Evolutionary conservation across 2,113 vertebrate species (phyloP).

Genomic region (Oncorhynchus tshawytscha): DNA sequence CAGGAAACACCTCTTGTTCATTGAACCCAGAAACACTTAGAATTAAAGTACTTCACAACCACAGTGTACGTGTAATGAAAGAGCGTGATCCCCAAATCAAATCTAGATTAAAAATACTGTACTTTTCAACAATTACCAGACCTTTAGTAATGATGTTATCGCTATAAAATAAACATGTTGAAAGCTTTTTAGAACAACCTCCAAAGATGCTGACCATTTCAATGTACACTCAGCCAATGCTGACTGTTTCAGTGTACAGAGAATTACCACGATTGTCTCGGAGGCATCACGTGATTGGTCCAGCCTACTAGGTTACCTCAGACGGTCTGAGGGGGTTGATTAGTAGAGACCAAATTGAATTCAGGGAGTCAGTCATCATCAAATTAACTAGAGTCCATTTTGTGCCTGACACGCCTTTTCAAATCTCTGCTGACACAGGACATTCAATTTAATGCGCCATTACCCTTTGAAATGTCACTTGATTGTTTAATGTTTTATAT

Average conservation of each 20-base stretch:
- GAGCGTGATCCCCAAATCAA: neutral
- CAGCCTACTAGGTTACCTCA: constrained; percentile 6
- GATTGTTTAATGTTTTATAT: constrained; percentile 38
- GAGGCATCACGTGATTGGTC: neutral
- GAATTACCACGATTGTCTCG: neutral
- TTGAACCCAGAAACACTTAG: no score
- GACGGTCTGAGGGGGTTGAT: constrained; percentile 7
- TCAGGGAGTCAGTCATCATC: constrained; percentile 34
- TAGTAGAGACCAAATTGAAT: constrained; percentile 17
- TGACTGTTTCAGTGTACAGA: no score
- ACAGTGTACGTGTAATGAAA: no score
- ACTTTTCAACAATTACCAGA: neutral
- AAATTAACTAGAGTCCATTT: constrained; percentile 30
- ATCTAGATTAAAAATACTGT: neutral
- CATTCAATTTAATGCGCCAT: constrained; percentile 35
- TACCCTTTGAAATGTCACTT: constrained; percentile 36
- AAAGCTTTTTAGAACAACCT: neutral
- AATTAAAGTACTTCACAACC: neutral
- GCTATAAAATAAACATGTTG: neutral
- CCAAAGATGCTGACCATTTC: neutral
- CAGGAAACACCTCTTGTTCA: neutral
- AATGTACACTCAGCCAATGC: neutral
- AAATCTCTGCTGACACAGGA: constrained; percentile 38
- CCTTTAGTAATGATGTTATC: no score
- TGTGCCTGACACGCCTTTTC: constrained; percentile 29